phyloP scores from a whole-genome alignment of 2,888 invertebrate genomes.

The Torymus texanus region DNA sequence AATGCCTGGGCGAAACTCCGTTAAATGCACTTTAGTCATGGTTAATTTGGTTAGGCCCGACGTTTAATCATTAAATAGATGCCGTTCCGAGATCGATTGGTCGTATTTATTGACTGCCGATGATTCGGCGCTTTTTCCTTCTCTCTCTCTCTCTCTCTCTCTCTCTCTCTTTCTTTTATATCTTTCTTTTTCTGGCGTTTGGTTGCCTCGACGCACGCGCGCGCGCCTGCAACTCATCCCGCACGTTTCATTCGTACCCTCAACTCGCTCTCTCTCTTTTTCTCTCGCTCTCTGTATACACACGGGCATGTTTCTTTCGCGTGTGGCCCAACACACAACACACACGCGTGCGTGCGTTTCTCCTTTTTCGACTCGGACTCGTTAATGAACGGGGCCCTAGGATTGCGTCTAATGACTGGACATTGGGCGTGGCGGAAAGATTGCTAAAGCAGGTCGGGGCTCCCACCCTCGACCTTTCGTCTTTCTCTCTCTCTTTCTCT shows the following conservation, averaged over 20 bases:
- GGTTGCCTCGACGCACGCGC: constrained; percentile 28
- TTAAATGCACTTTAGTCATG: constrained; percentile 72
- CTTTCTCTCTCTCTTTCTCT: not conserved
- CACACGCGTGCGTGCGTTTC: not conserved
- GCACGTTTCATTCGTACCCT: constrained; percentile 6
- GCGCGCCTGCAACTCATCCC: constrained; percentile 48
- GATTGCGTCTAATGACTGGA: constrained; percentile 71
- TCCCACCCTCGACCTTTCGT: not conserved
- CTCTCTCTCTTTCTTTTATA: constrained; percentile 14
- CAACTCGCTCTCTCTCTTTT: not conserved
- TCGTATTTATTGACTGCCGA: constrained; percentile 71
- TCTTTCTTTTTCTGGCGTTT: constrained; percentile 50
- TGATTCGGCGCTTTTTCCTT: constrained; percentile 70
- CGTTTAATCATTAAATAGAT: constrained; percentile 60
- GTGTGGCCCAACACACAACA: constrained; percentile 65
- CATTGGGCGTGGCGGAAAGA: constrained; percentile 73
- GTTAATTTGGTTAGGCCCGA: constrained; percentile 74
- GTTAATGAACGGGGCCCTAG: constrained; percentile 70
- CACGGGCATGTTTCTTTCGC: constrained; percentile 59
- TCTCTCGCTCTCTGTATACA: not conserved
- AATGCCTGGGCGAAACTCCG: constrained; percentile 48
- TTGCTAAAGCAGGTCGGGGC: constrained; percentile 70
- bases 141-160: constrained; percentile 27
- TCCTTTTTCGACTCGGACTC: constrained; percentile 62
- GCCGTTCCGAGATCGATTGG: constrained; percentile 69